Evolutionary conservation across 2,888 invertebrate genomes (phyloP), one percentile per base, ranked within the genome.

Genomic region (Mesochorus sp.): DNA sequence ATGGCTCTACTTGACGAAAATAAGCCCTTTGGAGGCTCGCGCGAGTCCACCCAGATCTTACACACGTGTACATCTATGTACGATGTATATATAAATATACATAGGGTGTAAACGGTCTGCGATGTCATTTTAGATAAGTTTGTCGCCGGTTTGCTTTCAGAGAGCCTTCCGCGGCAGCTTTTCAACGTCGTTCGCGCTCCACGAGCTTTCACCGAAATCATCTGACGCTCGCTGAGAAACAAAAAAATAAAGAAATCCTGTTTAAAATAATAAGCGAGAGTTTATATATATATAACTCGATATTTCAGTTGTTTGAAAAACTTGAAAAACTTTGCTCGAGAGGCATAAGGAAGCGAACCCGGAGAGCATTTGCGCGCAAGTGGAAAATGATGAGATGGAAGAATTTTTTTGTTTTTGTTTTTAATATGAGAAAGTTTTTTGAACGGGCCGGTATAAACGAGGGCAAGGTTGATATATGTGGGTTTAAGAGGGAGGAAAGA

Each of bases 101-200:
- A 17, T 19, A 19, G 19, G 2, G 3, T 39, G 14, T 57, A 12
- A 80, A 78, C 82, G 82, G 84, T 84, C 80, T 84, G 81, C 87
- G 90, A 90, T 90, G 89, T 90, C 89, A 90, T 90, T 90, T 89
- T 82, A 90, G 90, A 90, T 90, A 90, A 90, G 87, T 88, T 86
- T 71, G 80, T 81, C 84, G 75, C n/a, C n/a, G 83, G 80, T 79
- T 74, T 24, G 57, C 81, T 85, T 87, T 87, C 86, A 85, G 55
- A 76, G 76, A 66, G 70, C 67, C 59, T 79, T 34, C 68, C 68
- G 59, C 42, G 2, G 8, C 55, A n/a, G 21, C 39, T n/a, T n/a
- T n/a, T n/a, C n/a, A n/a, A n/a, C n/a, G n/a, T n/a, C n/a, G n/a
- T n/a, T n/a, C n/a, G 17, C 24, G 12, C 31, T 31, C 4, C 3